These are phyloP conservation scores for Sorex araneus DNA, from an alignment of 2,113 vertebrate species.

Conservation along the genomic window DNA sequence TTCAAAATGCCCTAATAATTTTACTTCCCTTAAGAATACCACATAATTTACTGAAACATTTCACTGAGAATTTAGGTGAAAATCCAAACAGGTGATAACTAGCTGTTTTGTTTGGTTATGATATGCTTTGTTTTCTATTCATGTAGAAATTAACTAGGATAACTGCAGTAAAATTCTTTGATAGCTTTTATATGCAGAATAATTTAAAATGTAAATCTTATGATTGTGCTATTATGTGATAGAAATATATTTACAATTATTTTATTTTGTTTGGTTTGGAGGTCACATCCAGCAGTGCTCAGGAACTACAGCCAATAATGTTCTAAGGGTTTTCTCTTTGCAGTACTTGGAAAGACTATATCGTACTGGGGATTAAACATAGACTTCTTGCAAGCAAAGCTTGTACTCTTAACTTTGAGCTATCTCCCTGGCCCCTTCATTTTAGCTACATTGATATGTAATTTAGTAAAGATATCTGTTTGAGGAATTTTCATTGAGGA, in stretches of 20 bases:
- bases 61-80: slow-evolving; percentile 4
- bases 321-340: too few relatives aligned
- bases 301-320: too few relatives aligned
- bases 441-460: slow-evolving; percentile 50
- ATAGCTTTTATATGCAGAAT: not conserved
- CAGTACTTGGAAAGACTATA: too few relatives aligned
- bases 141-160: not conserved
- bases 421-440: not conserved
- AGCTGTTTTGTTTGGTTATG: not conserved
- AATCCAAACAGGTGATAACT: not conserved
- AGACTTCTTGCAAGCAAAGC: too few relatives aligned
- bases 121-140: not conserved
- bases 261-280: too few relatives aligned
- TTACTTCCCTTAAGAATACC: too few relatives aligned
- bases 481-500: slow-evolving; percentile 3
- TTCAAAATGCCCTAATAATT: too few relatives aligned
- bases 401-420: too few relatives aligned
- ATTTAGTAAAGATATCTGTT: slow-evolving; percentile 46
- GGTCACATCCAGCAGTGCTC: too few relatives aligned
- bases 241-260: slow-evolving; percentile 48
- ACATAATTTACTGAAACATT: not conserved
- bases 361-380: too few relatives aligned
- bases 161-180: slow-evolving; percentile 29
- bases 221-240: slow-evolving; percentile 18
- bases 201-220: not conserved